Percentiles rank a stretch among this genome's conserved stretches.
Conservation (phyloP, 2,888 invertebrate genomes). For the Malachius bipustulatus region DNA sequence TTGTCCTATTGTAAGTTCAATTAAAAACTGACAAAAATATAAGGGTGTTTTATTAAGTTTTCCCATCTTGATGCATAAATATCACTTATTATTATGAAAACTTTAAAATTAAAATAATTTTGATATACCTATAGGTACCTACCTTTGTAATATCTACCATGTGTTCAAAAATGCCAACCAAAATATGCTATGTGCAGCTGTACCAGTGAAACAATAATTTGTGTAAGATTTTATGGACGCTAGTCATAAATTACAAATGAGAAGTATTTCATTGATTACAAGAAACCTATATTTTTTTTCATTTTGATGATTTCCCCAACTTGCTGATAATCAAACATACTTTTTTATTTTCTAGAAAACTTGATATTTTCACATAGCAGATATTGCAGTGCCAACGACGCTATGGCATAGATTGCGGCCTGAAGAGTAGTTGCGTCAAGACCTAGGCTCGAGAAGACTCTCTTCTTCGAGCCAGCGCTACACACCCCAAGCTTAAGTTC, state of each 20-base stretch:
- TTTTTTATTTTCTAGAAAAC: not conserved
- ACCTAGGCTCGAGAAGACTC: too few species aligned
- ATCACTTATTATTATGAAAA: constrained; percentile 1
- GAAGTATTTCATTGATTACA: not conserved
- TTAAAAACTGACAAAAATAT: constrained; percentile 1
- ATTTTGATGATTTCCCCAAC: not conserved
- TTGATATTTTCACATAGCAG: constrained; percentile 1
- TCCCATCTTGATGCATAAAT: too few species aligned
- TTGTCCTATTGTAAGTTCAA: not conserved
- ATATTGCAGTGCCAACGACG: too few species aligned
- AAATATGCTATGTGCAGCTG: constrained; percentile 2
- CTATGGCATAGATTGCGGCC: too few species aligned
- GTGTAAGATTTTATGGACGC: not conserved
- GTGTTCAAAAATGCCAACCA: constrained; percentile 2
- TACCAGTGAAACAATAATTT: not conserved
- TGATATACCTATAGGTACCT: too few species aligned
- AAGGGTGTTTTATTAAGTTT: not conserved
- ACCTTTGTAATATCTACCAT: constrained; percentile 2
- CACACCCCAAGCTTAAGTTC: too few species aligned
- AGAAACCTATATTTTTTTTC: not conserved
- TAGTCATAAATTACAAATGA: not conserved
- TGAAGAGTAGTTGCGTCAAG: too few species aligned
- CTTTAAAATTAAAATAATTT: too few species aligned
- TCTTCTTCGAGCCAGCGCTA: too few species aligned
- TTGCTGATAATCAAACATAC: constrained; percentile 1